Base-by-base conservation (phyloP, 2,113 vertebrate genomes). In the Ursus arctos region DNA sequence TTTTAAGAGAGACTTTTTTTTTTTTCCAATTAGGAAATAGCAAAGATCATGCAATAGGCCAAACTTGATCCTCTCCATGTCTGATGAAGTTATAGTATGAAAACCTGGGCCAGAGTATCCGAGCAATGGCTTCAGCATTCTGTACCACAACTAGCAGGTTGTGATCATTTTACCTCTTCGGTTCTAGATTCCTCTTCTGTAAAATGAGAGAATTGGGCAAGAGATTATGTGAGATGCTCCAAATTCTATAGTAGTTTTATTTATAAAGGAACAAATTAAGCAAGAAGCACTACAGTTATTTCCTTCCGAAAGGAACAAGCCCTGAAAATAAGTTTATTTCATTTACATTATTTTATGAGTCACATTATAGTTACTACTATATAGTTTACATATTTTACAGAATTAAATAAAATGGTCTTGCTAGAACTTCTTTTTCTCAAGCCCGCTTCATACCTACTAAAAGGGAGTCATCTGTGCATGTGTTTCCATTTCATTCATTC, bases 331-430 rank as follows among this genome's bases (percentile, higher is more conserved):
- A 92, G 19, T 95, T 96, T 88, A 96, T 97, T 95, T 88, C 88
- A 95, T 97, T 97, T 96, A 95, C 82, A 95, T 74, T 76, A 31
- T 69, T 67, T 89, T 88, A 69, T 24, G 74, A 49, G 59, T 47
- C n/a, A 91, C 36, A 49, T 86, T 90, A 63, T 65, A 67, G 12
- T 96, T 63, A 86, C n/a, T 83, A 55, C 53, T 80, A 36, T 40
- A 67, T 79, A 97, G 72, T 97, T 97, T 95, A 98, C 95, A 94
- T 96, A 98, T 95, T 96, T 97, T 98, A 97, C 88, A 98, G 81
- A 97, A 94, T 92, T 96, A 97, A 94, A 61, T 96, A 91, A 91
- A 80, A 84, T 55, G 65, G 13, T 19, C 14, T 72, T 12, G 31
- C n/a, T 51, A 77, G 36, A 88, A 24, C 90, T 49, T 89, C 36